These are phyloP conservation scores for Zaprionus taronus DNA, from an alignment of 1,140 invertebrate genomes.

Conservation along the genomic window DNA sequence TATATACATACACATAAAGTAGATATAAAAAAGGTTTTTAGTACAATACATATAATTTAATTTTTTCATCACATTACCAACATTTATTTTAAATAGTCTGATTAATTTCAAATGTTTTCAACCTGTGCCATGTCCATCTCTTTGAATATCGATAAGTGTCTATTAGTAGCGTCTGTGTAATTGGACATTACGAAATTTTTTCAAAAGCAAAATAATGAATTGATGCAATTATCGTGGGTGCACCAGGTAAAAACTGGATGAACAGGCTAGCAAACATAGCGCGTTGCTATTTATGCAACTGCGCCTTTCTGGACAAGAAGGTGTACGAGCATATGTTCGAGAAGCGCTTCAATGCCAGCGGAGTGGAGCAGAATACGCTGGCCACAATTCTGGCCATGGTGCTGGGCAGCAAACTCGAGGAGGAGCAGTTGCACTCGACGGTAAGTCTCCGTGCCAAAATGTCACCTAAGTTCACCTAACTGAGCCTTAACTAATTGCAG, in stretches of 20 bases:
- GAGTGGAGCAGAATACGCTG: conserved; percentile 10
- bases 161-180: not conserved
- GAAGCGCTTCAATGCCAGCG: conserved; percentile 15
- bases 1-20: no score
- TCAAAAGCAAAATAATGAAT: conserved; percentile 9
- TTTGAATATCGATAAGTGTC: not conserved
- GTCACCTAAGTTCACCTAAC: not conserved
- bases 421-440: conserved; percentile 24
- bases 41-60: no score
- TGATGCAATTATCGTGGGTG: not conserved
- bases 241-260: not conserved
- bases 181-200: not conserved
- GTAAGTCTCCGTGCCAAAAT: conserved; percentile 3
- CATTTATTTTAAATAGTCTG: not conserved
- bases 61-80: not conserved
- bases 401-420: conserved; percentile 9
- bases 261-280: not conserved
- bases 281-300: conserved; percentile 39
- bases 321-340: conserved; percentile 41
- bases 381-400: conserved; percentile 21
- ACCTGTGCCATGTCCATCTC: not conserved
- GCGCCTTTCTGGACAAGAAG: conserved; percentile 22
- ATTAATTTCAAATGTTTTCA: not conserved
- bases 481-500: conserved; percentile 1
- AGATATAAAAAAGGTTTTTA: no score